Evolutionary conservation across 92 coral and sea anemone genomes (phyloP).

Genomic region (Epizoanthus fatuus): DNA sequence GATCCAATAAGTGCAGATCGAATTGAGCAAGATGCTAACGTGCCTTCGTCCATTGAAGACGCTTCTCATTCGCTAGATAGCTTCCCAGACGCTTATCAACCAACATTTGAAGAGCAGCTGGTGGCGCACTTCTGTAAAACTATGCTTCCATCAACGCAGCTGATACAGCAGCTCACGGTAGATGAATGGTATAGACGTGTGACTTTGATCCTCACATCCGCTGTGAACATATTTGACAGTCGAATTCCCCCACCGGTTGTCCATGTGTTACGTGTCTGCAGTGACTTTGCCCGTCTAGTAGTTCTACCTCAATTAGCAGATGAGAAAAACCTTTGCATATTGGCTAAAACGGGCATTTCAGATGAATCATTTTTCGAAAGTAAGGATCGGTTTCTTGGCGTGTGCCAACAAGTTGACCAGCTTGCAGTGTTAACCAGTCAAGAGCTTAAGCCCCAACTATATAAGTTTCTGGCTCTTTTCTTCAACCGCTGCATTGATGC

Average conservation of each 20-base stretch:
- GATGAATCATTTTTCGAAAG: constrained; percentile 13
- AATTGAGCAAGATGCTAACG: not conserved
- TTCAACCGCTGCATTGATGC: constrained; percentile 22
- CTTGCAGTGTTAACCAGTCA: not conserved
- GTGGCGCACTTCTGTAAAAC: constrained; percentile 4
- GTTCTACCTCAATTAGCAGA: not conserved
- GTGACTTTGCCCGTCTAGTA: not conserved
- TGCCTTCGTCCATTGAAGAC: not conserved
- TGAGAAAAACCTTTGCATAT: not conserved
- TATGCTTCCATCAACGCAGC: constrained; percentile 4
- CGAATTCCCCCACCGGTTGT: not conserved
- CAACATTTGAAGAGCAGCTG: constrained; percentile 11
- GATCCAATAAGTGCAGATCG: not conserved
- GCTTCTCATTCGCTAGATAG: not conserved
- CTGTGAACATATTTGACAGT: constrained; percentile 14
- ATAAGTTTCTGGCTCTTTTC: constrained; percentile 2
- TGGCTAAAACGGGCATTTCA: constrained; percentile 2
- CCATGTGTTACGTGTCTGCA: constrained; percentile 13
- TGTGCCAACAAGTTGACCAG: not conserved
- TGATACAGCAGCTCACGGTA: not conserved
- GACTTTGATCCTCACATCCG: not conserved
- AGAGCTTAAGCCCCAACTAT: not conserved
- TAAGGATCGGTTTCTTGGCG: not conserved
- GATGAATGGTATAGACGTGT: constrained; percentile 19
- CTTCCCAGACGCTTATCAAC: not conserved